Evolutionary conservation across 2,888 invertebrate species (phyloP).

Genomic region (Ophioninae sp.): DNA sequence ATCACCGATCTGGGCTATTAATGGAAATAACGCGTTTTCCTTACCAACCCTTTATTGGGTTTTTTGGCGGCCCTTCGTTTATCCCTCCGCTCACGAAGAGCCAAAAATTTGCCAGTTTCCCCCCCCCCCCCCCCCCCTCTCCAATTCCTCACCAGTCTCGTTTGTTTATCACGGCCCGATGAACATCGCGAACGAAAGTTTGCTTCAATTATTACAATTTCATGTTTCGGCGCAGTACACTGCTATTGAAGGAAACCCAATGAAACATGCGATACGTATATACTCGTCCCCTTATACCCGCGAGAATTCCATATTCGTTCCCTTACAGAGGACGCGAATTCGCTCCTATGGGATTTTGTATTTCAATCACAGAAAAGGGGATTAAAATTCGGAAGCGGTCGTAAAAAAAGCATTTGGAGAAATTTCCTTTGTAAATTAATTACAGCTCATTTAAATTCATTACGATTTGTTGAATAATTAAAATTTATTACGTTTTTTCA

Average conservation of each 20-base stretch:
- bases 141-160: constrained; percentile 28
- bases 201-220: constrained; percentile 70
- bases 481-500: no score
- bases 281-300: not conserved
- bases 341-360: not conserved
- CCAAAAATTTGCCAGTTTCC: not conserved
- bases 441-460: no score
- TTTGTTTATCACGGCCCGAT: constrained; percentile 54
- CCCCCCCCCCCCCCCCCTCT: no score
- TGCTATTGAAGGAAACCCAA: constrained; percentile 30
- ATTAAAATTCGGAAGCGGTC: no score
- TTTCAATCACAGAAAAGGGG: no score
- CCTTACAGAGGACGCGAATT: not conserved
- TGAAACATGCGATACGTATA: constrained; percentile 30
- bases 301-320: not conserved
- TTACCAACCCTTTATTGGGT: constrained; percentile 48
- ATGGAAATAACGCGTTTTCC: constrained; percentile 56
- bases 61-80: constrained; percentile 29
- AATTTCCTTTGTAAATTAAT: no score
- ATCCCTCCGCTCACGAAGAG: not conserved
- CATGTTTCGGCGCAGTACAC: constrained; percentile 59
- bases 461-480: no score
- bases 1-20: constrained; percentile 50
- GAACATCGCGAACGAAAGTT: constrained; percentile 65
- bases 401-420: no score